Conservation (phyloP, 2,113 vertebrate genomes). For the Bos taurus region DNA sequence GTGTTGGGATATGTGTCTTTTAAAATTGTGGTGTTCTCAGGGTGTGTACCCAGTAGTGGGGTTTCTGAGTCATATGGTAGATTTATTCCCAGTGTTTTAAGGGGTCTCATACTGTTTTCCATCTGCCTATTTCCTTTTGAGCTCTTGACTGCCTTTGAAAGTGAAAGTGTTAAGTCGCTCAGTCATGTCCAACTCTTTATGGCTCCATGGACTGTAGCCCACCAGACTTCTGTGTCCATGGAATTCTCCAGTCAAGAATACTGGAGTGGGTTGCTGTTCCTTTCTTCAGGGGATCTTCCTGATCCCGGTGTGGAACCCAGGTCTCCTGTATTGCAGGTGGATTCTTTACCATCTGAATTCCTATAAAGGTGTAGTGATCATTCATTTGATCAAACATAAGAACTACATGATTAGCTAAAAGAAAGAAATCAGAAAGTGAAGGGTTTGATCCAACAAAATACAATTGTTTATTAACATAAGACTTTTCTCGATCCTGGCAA, state of each 20-base stretch:
- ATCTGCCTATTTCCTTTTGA: neutral
- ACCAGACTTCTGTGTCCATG: neutral
- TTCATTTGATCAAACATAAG: neutral
- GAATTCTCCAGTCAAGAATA: neutral
- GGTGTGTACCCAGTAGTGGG: neutral
- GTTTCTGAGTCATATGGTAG: neutral
- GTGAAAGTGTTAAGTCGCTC: neutral
- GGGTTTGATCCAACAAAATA: neutral
- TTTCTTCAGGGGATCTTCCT: neutral
- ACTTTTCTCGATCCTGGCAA: neutral
- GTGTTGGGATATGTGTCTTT: neutral
- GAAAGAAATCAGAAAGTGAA: neutral
- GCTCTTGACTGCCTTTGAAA: neutral
- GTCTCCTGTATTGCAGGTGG: neutral
- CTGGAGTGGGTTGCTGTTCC: neutral
- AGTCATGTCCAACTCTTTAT: neutral
- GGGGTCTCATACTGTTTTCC: neutral
- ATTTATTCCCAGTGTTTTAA: neutral
- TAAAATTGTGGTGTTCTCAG: neutral
- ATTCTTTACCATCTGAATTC: neutral
- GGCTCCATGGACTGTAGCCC: neutral
- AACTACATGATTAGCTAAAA: neutral
- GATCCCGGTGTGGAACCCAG: fast-evolving
- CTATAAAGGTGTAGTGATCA: neutral
- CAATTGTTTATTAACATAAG: neutral